These are phyloP conservation scores for Platycercus adscitus DNA, from an alignment of 2,113 vertebrate genomes.

Conservation along the genomic window DNA sequence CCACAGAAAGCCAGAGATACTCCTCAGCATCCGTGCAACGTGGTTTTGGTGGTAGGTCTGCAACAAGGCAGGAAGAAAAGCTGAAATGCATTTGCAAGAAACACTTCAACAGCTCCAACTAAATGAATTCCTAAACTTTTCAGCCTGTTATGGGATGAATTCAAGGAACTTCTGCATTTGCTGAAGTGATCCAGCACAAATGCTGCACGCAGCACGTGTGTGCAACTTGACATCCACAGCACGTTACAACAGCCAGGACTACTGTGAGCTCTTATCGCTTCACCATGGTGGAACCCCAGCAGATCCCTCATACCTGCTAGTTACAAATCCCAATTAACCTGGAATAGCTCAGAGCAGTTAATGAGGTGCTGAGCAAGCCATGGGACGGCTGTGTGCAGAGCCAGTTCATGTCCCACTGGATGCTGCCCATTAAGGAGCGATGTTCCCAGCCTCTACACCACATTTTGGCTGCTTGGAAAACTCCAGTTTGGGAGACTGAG, in stretches of 20 bases:
- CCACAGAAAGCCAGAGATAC: not conserved
- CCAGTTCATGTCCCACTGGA: rapidly evolving
- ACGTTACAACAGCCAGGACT: not conserved
- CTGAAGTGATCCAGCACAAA: rapidly evolving
- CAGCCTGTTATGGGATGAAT: not conserved
- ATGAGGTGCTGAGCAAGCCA: not conserved
- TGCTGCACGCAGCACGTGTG: not conserved
- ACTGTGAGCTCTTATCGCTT: rapidly evolving
- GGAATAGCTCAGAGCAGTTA: not conserved
- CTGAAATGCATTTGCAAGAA: not conserved
- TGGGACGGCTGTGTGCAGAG: rapidly evolving
- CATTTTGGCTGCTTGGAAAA: not conserved
- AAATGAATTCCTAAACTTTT: not conserved
- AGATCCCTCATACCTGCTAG: not conserved
- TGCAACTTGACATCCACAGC: rapidly evolving
- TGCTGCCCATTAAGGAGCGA: rapidly evolving
- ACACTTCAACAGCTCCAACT: not conserved
- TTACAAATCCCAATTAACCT: not conserved
- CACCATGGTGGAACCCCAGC: rapidly evolving
- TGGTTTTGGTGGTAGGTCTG: not conserved
- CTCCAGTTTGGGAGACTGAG: not conserved
- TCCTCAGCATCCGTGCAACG: not conserved
- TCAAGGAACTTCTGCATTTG: rapidly evolving
- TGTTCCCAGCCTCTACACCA: not conserved
- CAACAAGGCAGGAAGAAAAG: not conserved